These are phyloP conservation scores for Nomada goodeniana DNA, from an alignment of 2,888 invertebrate species.

Conservation along the genomic window DNA sequence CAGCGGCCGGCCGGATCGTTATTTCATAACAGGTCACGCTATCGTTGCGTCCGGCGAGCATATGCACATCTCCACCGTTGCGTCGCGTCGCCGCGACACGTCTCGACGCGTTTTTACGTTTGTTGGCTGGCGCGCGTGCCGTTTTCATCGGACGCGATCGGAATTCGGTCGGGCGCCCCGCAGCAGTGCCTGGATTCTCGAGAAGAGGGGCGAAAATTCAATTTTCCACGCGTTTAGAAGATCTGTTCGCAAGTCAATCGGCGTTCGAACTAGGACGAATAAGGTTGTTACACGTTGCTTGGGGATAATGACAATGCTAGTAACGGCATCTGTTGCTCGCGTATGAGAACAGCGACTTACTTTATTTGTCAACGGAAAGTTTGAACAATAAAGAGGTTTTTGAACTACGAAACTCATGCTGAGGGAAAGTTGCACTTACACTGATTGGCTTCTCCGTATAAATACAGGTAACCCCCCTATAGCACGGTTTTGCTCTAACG, in stretches of 20 bases:
- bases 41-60: constrained; percentile 31
- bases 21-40: constrained; percentile 67
- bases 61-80: not conserved
- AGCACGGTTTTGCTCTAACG: no score
- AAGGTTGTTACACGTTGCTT: no score
- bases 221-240: not conserved
- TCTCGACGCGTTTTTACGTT: constrained; percentile 26
- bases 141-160: constrained; percentile 42
- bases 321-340: no score
- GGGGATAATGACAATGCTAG: no score
- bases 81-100: no score
- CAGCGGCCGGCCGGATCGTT: constrained; percentile 65
- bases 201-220: no score
- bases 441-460: not conserved
- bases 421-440: not conserved
- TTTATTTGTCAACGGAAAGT: not conserved
- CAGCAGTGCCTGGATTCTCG: no score
- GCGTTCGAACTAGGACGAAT: no score
- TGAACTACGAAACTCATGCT: not conserved
- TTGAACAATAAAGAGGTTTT: no score
- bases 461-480: no score
- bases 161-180: constrained; percentile 16
- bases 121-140: constrained; percentile 43
- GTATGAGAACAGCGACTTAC: no score
- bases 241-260: no score